Base-by-base conservation (phyloP, 2,888 invertebrate genomes). In the Cheilosia scutellata region DNA sequence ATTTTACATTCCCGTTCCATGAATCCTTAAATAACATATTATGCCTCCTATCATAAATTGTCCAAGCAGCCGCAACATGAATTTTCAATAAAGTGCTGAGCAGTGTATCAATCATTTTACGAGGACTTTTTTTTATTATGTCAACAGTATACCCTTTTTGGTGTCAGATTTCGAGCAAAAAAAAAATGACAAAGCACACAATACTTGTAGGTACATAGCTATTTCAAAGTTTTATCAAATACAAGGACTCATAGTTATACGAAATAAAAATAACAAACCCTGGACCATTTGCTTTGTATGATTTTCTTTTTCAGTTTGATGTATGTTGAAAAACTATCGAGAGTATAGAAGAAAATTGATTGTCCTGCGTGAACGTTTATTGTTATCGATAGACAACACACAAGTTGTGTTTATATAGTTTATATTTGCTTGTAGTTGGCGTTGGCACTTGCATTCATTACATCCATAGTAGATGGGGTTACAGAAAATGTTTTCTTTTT, bases 311-410 rank as follows among this genome's bases (percentile, higher is more conserved):
- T 13, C 5, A n/a, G 29, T 1, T 62, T 13, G 42, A 31, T n/a
- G 25, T 37, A 49, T 4, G 37, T 51, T 51, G 20, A 57, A 37
- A 42, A 5, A 33, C 37, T 37, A 37, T 58, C 9, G 20, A 27
- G 27, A 33, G 9, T 9, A 51, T 40, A 42, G 42, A 51, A 51
- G 20, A 60, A 29, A 42, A 72, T 72, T 71, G 58, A 71, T 49
- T 49, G 51, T 71, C 60, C 60, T 71, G 37, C 13, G 51, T 9
- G 62, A 51, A 72, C 62, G 51, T 62, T 72, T 51, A 62, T 72
- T 72, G 62, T 62, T 72, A 62, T 72, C 72, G 51, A 53, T 42
- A 16, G 42, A 62, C 49, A 62, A 13, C 42, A 11, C n/a, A 13
- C 27, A 4, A 20, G 5, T n/a, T 44, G 53, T 53, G 5, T 29